Evolutionary conservation across 2,797 vertebrate species (phyloP), one percentile per base, ranked within the genome.

Genomic region (Orientallactaga sibirica): DNA sequence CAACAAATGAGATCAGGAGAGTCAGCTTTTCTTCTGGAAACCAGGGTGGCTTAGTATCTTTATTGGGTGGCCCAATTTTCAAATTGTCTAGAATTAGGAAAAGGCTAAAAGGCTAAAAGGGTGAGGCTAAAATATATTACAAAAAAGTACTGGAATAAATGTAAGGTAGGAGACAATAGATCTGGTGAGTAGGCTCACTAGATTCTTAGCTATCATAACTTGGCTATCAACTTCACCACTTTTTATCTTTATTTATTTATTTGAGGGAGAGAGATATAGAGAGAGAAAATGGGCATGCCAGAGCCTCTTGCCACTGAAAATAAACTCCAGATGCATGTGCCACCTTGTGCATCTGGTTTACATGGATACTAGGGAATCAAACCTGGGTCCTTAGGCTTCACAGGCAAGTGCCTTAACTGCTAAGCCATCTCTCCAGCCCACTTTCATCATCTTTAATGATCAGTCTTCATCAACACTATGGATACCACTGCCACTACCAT

Each of bases 1-100:
- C 16, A 92, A 48, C 33, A 95, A 79, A 92, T n/a, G 29, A 93
- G 24, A 93, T 41, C n/a, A 62, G 78, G 24, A 55, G 24, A 82
- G 62, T 20, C 29, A 88, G 48, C 22, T 86, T 74, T 18, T 93
- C 66, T 91, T 89, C 27, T 88, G 55, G 70, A 92, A 88, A 84
- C 37, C 73, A 84, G 62, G 71, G 76, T 62, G 82, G 2, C 41
- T 73, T 24, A 64, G 18, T 71, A 16, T 85, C 67, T 77, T 90
- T 82, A 74, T n/a, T 78, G 62, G 5, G 73, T 92, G n/a, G 20
- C 3, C 41, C 43, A 74, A 90, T 86, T 94, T 92, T 94, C 4
- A 16, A 71, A 90, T 75, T 91, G 27, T 19, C 18, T 33, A 75
- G 73, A 64, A 85, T 87, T 2, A 91, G 43, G 52, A 37, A 93